Evolutionary conservation across 2,888 invertebrate species (phyloP).

Genomic region (Poecilobothrus nobilitatus): DNA sequence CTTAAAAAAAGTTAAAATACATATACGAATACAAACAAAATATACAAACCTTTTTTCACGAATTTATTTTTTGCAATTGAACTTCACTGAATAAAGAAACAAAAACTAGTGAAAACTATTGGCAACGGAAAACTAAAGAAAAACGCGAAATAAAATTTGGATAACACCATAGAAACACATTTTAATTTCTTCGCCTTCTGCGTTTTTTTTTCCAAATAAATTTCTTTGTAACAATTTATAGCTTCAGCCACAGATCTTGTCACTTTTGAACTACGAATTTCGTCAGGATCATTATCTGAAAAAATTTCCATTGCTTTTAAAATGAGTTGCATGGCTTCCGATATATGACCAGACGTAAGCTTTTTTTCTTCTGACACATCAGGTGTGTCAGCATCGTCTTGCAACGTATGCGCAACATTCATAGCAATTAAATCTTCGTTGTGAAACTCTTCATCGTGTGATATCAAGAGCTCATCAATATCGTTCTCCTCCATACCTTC

Average conservation of each 20-base stretch:
- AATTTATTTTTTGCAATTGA: too few relatives aligned
- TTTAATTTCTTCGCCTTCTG: too few relatives aligned
- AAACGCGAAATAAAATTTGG: too few relatives aligned
- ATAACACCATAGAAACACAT: too few relatives aligned
- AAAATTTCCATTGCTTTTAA: constrained; percentile 13
- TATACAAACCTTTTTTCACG: too few relatives aligned
- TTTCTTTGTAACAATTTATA: constrained; percentile 12
- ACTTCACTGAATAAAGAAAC: too few relatives aligned
- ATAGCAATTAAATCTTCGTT: constrained; percentile 11
- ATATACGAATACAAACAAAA: too few relatives aligned
- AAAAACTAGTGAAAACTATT: too few relatives aligned
- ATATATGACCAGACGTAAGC: constrained; percentile 10
- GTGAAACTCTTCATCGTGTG: constrained; percentile 11
- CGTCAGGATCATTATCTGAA: constrained; percentile 7
- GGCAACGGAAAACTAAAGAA: too few relatives aligned
- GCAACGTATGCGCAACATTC: constrained; percentile 6
- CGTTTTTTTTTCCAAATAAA: constrained; percentile 10
- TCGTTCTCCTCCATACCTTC: constrained; percentile 12
- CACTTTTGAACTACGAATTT: constrained; percentile 13
- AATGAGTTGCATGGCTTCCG: constrained; percentile 13
- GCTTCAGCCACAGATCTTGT: constrained; percentile 2
- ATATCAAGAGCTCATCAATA: constrained; percentile 14
- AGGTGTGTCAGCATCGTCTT: constrained; percentile 6
- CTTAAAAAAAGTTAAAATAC: too few relatives aligned
- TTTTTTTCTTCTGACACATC: constrained; percentile 13